phyloP scores from a whole-genome alignment of 2,888 invertebrate species.

The Fissipunctia ypsillon region DNA sequence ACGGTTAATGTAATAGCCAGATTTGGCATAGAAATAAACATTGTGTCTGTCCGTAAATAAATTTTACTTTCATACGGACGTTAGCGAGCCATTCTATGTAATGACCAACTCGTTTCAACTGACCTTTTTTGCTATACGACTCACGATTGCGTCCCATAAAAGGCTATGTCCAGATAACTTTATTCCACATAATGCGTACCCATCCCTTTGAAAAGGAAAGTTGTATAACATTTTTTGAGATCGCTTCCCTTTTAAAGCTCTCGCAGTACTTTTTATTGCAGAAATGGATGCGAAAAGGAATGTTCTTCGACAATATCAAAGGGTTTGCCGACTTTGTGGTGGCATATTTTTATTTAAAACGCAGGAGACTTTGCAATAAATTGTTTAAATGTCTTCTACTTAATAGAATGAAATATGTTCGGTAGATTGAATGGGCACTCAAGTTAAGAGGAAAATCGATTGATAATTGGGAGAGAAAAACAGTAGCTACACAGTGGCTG shows the following conservation, averaged over 20 bases:
- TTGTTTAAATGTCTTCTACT: slow-evolving; percentile 40
- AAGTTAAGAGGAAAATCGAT: slow-evolving; percentile 34
- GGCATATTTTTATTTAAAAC: slow-evolving; percentile 76
- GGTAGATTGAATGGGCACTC: slow-evolving; percentile 35
- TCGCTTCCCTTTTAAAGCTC: slow-evolving; percentile 84
- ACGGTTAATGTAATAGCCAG: slow-evolving; percentile 56
- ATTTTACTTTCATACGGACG: slow-evolving; percentile 84
- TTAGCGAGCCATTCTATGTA: slow-evolving; percentile 83
- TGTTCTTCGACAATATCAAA: slow-evolving; percentile 78
- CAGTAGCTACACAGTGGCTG: slow-evolving; percentile 40
- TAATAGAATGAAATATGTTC: slow-evolving; percentile 41
- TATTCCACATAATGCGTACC: slow-evolving; percentile 86
- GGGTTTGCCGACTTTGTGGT: slow-evolving; percentile 77
- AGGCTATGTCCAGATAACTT: slow-evolving; percentile 89
- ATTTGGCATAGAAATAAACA: slow-evolving; percentile 60
- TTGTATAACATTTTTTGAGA: slow-evolving; percentile 86
- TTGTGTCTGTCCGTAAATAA: slow-evolving; percentile 73
- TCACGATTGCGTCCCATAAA: slow-evolving; percentile 85
- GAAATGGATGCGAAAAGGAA: slow-evolving; percentile 78
- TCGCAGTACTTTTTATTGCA: slow-evolving; percentile 83
- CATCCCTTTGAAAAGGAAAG: slow-evolving; percentile 89
- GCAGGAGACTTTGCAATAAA: slow-evolving; percentile 52
- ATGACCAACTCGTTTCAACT: slow-evolving; percentile 81
- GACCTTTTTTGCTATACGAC: slow-evolving; percentile 84
- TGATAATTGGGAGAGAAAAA: slow-evolving; percentile 13